Conservation (phyloP, 1,140 invertebrate genomes). For the Stegodyphus dumicola region DNA sequence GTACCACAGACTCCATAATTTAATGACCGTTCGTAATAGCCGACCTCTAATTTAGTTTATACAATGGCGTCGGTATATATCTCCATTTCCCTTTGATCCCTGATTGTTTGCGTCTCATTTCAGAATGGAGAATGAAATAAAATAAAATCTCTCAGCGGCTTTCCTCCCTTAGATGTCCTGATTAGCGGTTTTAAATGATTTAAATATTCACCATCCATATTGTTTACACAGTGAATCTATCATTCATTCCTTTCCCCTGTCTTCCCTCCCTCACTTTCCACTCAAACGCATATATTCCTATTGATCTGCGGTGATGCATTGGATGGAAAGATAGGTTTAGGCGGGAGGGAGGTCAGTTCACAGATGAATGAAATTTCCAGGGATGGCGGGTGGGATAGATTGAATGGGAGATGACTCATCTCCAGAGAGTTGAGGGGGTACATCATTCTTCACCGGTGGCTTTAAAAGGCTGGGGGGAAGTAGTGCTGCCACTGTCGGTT, state of each 20-base stretch:
- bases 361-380: conserved; percentile 32
- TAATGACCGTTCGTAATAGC: conserved; percentile 46
- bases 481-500: neutral
- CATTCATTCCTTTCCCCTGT: neutral
- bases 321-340: neutral
- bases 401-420: conserved; percentile 55
- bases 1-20: conserved; percentile 5
- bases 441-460: conserved; percentile 33
- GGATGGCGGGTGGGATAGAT: neutral
- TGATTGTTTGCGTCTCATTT: conserved; percentile 16
- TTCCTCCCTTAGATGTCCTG: conserved; percentile 7
- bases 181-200: conserved; percentile 60
- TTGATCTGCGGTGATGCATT: conserved; percentile 45
- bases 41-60: conserved; percentile 25
- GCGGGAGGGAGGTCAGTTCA: neutral
- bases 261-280: neutral
- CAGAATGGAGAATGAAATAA: conserved; percentile 27
- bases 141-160: neutral
- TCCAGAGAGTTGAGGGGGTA: neutral
- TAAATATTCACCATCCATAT: conserved; percentile 51
- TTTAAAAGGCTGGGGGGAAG: conserved; percentile 4
- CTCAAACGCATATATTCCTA: conserved; percentile 2
- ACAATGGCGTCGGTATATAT: conserved; percentile 19
- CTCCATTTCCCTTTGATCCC: conserved; percentile 22
- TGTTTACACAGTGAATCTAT: conserved; percentile 51